Percentiles rank a stretch among this genome's conserved stretches.
phyloP scores from a whole-genome alignment of 2,797 vertebrate genomes.

The Tinamus major region DNA sequence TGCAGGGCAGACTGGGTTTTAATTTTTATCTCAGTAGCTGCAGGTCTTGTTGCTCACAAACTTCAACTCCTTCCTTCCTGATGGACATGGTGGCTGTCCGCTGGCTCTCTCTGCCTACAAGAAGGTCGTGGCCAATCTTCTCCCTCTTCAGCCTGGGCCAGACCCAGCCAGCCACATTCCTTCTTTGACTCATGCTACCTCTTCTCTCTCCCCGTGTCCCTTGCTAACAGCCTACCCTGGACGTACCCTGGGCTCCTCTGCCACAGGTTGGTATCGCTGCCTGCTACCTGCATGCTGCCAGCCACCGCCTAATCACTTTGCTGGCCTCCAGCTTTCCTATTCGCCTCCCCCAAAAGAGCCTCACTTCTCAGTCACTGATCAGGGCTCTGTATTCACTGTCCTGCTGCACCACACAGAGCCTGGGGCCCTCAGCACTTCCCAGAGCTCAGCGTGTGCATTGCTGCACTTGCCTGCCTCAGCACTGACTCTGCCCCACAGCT shows the following conservation, averaged over 20 bases:
- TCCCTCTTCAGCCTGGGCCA: slow-evolving; percentile 42
- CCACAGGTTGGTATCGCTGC: slow-evolving; percentile 91
- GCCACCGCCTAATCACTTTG: neutral
- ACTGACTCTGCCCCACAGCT: neutral
- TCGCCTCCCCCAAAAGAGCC: neutral
- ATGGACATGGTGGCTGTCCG: neutral
- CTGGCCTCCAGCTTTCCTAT: neutral
- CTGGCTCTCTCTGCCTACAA: slow-evolving; percentile 23
- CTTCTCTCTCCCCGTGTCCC: slow-evolving; percentile 74
- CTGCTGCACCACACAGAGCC: neutral
- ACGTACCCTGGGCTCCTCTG: slow-evolving; percentile 91
- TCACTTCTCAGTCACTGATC: neutral
- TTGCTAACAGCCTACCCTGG: slow-evolving; percentile 92
- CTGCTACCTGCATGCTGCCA: slow-evolving; percentile 69
- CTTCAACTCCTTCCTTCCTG: neutral
- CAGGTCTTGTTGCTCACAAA: neutral
- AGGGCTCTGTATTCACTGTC: no score
- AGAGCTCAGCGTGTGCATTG: neutral
- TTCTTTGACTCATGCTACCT: slow-evolving; percentile 76
- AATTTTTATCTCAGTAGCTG: neutral
- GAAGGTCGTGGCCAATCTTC: slow-evolving; percentile 45
- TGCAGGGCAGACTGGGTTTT: neutral
- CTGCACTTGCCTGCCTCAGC: neutral
- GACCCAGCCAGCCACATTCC: slow-evolving; percentile 5
- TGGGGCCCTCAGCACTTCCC: neutral